Conservation (phyloP, 2,888 invertebrate genomes). For the Mesorhabditis spiculigera region DNA sequence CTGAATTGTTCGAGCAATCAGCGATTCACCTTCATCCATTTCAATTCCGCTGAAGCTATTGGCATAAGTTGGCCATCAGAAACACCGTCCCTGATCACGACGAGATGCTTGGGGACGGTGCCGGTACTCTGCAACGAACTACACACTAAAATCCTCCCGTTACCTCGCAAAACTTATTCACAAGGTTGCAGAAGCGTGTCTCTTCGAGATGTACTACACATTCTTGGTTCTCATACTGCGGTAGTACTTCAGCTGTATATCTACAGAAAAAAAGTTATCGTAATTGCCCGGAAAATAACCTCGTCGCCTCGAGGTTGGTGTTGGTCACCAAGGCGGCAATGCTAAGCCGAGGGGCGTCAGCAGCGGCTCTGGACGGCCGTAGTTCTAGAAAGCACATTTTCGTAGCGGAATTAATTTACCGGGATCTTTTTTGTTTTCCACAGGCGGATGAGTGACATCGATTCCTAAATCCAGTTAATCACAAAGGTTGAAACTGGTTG, state of each 20-base stretch:
- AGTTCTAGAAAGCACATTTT: background rate
- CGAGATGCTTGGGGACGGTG: slow-evolving; percentile 23
- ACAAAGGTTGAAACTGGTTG: too few relatives aligned
- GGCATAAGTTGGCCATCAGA: slow-evolving; percentile 31
- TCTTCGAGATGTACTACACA: slow-evolving; percentile 15
- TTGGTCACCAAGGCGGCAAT: slow-evolving; percentile 32
- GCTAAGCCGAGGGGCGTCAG: slow-evolving; percentile 8
- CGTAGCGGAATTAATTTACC: background rate
- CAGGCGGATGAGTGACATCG: slow-evolving; percentile 30
- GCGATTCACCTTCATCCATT: slow-evolving; percentile 11
- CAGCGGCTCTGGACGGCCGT: slow-evolving; percentile 14
- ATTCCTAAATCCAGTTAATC: too few relatives aligned
- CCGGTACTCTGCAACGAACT: slow-evolving; percentile 18
- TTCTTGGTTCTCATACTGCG: slow-evolving; percentile 19
- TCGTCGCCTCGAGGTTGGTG: slow-evolving; percentile 23
- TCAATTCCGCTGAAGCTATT: slow-evolving; percentile 16
- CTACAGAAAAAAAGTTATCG: slow-evolving; percentile 10
- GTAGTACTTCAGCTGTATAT: slow-evolving; percentile 12
- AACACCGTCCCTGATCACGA: slow-evolving; percentile 37
- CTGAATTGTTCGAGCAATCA: background rate
- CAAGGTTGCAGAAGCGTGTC: slow-evolving; percentile 13
- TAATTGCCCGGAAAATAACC: slow-evolving; percentile 9
- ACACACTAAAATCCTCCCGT: background rate
- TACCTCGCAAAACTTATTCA: slow-evolving; percentile 13
- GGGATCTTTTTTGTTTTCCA: too few relatives aligned